These are phyloP conservation scores for Epizoanthus stellaris DNA, from an alignment of 92 coral and sea anemone species.

Conservation along the genomic window DNA sequence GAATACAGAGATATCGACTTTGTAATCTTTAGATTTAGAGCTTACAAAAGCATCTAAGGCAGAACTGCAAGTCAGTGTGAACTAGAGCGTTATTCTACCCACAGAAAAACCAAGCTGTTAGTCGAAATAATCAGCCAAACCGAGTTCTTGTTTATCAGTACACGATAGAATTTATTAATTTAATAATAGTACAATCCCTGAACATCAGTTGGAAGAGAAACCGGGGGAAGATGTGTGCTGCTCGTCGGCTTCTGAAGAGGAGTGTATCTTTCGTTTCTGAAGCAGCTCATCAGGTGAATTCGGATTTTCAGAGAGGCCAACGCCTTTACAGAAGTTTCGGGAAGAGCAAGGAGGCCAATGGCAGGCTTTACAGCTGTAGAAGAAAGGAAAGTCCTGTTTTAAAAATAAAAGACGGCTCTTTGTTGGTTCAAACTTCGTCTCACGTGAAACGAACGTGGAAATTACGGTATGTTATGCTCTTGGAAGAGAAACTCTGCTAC, in stretches of 20 bases:
- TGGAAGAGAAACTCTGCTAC: slow-evolving; percentile 38
- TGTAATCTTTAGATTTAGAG: slow-evolving; percentile 2
- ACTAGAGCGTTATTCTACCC: background rate
- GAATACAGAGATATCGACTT: slow-evolving; percentile 33
- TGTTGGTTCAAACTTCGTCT: slow-evolving; percentile 36
- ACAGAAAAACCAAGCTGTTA: too few relatives aligned
- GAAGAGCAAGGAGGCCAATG: slow-evolving; percentile 15
- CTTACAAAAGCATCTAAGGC: background rate
- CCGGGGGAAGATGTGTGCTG: slow-evolving; percentile 10
- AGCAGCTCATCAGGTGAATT: slow-evolving; percentile 32
- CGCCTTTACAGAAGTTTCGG: slow-evolving; percentile 44
- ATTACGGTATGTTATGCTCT: slow-evolving; percentile 37
- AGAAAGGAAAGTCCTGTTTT: slow-evolving; percentile 5
- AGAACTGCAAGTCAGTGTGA: background rate
- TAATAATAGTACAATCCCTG: background rate
- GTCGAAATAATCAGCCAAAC: background rate
- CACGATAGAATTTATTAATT: background rate
- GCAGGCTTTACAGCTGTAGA: background rate
- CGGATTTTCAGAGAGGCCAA: slow-evolving; percentile 37
- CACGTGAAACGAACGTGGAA: slow-evolving; percentile 41
- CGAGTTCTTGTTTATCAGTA: background rate
- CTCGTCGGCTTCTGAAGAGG: slow-evolving; percentile 24
- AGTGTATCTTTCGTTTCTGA: slow-evolving; percentile 40
- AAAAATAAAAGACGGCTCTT: slow-evolving; percentile 43
- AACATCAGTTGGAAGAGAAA: background rate